Evolutionary conservation across 2,797 vertebrate genomes (phyloP).

Genomic region (Falco peregrinus): DNA sequence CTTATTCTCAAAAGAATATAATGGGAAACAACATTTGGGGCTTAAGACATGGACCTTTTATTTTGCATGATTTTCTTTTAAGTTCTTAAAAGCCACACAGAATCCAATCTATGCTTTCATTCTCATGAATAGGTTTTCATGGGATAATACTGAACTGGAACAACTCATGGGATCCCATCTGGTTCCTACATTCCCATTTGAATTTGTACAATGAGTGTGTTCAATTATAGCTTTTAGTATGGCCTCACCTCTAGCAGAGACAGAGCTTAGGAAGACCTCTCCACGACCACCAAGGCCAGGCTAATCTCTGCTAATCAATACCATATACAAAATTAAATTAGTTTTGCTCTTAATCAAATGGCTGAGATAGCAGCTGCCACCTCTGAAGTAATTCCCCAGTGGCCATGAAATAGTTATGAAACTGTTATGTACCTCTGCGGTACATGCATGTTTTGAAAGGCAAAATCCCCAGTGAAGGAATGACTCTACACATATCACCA

Average conservation of each 20-base stretch:
- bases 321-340: not conserved
- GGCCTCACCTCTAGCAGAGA: not conserved
- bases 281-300: not conserved
- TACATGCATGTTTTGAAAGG: not conserved
- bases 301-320: not conserved
- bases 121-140: not conserved
- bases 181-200: not conserved
- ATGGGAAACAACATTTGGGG: not conserved
- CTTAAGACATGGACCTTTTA: not conserved
- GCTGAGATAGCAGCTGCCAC: not conserved
- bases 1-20: not conserved
- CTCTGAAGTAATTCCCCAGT: slow-evolving; percentile 3
- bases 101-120: not conserved
- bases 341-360: not conserved
- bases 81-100: not conserved
- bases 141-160: not conserved
- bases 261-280: not conserved
- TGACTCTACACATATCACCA: not conserved
- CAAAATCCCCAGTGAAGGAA: not conserved
- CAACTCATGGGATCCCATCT: not conserved
- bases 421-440: not conserved
- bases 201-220: not conserved
- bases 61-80: not conserved
- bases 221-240: not conserved
- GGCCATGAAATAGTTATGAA: not conserved